Percentiles rank a stretch among this genome's conserved stretches.
Evolutionary conservation across 1,140 invertebrate genomes (phyloP).

Genomic region (Paralvinella palmiformis): DNA sequence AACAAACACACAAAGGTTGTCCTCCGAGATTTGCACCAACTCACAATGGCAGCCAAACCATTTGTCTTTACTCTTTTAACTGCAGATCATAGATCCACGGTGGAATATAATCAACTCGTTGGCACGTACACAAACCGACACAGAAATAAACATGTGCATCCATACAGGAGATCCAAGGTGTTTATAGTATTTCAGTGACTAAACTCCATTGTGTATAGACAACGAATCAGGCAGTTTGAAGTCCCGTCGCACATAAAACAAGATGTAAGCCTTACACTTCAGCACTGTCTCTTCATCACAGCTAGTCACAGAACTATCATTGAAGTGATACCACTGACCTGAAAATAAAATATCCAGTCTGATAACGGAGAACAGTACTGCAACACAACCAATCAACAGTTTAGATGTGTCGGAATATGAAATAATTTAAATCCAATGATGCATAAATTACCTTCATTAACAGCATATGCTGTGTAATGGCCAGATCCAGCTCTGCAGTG

Average conservation of each 20-base stretch:
- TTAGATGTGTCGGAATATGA: conserved; percentile 1
- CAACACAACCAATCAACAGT: not conserved
- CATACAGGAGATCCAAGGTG: no score
- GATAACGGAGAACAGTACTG: not conserved
- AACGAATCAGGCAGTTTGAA: conserved; percentile 37
- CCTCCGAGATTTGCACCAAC: no score
- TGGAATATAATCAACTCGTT: no score
- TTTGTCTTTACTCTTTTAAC: no score
- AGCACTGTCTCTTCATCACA: conserved; percentile 64
- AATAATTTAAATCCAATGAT: not conserved
- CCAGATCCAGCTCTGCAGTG: conserved; percentile 68
- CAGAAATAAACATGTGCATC: no score
- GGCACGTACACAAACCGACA: not conserved
- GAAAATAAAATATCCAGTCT: conserved; percentile 4
- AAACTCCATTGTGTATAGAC: no score
- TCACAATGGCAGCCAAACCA: no score
- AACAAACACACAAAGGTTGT: no score
- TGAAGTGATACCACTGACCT: conserved; percentile 79
- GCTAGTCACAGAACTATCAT: conserved; percentile 76
- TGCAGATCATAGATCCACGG: no score
- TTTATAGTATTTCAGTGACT: no score
- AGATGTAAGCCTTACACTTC: conserved; percentile 77
- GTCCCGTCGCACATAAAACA: conserved; percentile 76
- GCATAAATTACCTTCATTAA: conserved; percentile 59
- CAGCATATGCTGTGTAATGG: conserved; percentile 79